Evolutionary conservation across 2,113 vertebrate species (phyloP).

Genomic region (Ptyas mucosa): DNA sequence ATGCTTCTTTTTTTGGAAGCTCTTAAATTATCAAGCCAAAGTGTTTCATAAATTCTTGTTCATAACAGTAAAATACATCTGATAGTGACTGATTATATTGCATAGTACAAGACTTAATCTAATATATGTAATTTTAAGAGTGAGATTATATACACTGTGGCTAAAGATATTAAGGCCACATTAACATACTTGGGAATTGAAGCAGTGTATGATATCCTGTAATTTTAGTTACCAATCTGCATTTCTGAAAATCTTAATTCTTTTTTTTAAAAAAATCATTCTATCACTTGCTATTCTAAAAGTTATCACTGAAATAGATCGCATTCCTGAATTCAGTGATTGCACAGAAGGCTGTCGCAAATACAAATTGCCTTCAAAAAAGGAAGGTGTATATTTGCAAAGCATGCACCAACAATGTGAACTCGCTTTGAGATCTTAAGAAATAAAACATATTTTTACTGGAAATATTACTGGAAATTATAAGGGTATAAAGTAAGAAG

Average conservation of each 20-base stretch:
- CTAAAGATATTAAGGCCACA: not conserved
- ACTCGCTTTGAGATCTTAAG: not conserved
- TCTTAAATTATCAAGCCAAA: not conserved
- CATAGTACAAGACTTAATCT: not conserved
- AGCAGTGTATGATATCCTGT: not conserved
- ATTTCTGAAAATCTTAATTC: not conserved
- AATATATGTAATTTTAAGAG: not conserved
- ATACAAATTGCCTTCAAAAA: not conserved
- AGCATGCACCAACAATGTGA: not conserved
- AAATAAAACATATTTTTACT: not conserved
- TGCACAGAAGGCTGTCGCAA: not conserved
- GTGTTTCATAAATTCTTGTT: not conserved
- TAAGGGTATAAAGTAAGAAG: not conserved
- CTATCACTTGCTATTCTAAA: not conserved
- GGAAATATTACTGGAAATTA: not conserved
- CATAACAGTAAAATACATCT: not conserved
- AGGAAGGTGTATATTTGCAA: not conserved
- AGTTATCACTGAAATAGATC: not conserved
- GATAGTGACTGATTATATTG: conserved; percentile 7
- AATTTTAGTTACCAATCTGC: not conserved
- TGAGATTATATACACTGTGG: not conserved
- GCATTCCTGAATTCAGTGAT: not conserved
- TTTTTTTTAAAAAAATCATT: not conserved
- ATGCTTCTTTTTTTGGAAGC: not conserved
- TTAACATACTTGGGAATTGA: not conserved